Conservation (phyloP, 2,888 invertebrate genomes). For the Hofmannophila pseudospretella region DNA sequence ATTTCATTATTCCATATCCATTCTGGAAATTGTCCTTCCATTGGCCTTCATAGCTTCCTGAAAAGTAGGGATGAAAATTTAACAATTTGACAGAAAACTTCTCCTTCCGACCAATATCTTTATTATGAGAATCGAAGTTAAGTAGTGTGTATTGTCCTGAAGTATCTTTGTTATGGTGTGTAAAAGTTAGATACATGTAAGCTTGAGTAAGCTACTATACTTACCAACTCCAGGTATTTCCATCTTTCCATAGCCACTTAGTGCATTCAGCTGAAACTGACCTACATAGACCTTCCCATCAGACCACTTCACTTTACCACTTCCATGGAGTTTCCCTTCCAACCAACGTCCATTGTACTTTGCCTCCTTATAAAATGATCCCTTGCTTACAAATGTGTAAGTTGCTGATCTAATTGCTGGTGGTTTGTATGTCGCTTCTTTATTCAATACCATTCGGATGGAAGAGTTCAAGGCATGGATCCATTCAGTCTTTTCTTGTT, state of each 20-base stretch:
- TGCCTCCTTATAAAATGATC: conserved; percentile 84
- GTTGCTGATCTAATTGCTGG: conserved; percentile 84
- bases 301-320: conserved; percentile 88
- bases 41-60: conserved; percentile 86
- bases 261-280: conserved; percentile 85
- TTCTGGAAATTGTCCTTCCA: conserved; percentile 91
- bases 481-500: conserved; percentile 89
- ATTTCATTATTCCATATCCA: conserved; percentile 87
- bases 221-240: conserved; percentile 80
- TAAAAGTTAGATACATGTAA: no score
- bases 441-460: conserved; percentile 82
- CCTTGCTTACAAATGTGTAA: conserved; percentile 84
- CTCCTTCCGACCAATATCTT: not conserved
- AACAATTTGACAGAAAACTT: no score
- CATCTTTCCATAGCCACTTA: conserved; percentile 85
- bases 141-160: not conserved
- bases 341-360: conserved; percentile 90
- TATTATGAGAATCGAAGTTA: not conserved
- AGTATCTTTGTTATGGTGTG: no score
- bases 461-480: conserved; percentile 85
- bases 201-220: no score
- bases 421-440: conserved; percentile 79
- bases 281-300: conserved; percentile 90
- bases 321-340: conserved; percentile 89
- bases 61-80: no score